A percentile compares a stretch with the other conserved stretches of the same genome.
These are phyloP conservation scores for Bhutanitis thaidina DNA, from an alignment of 2,888 invertebrate genomes.

Conservation along the genomic window DNA sequence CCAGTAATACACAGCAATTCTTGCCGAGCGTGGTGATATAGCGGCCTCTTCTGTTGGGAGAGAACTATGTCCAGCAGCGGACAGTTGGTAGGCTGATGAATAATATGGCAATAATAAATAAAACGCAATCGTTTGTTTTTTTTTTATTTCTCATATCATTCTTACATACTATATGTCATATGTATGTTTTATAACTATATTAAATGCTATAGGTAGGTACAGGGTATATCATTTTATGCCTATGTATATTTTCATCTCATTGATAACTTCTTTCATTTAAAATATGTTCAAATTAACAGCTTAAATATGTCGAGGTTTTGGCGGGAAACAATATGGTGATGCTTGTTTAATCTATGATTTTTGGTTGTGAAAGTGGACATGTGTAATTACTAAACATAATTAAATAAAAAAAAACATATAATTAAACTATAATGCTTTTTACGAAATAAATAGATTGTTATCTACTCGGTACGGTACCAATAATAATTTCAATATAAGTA, in stretches of 20 bases:
- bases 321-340: not conserved
- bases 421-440: no score
- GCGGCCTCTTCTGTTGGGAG: not conserved
- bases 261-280: slow-evolving; percentile 20
- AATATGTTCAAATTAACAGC: slow-evolving; percentile 3
- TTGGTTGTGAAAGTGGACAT: no score
- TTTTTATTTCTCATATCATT: slow-evolving; percentile 57
- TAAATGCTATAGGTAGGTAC: slow-evolving; percentile 60
- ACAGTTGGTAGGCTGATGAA: no score
- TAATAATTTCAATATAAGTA: no score
- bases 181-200: slow-evolving; percentile 48
- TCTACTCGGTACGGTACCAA: no score
- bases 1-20: no score
- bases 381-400: no score
- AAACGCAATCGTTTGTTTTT: slow-evolving; percentile 45
- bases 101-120: slow-evolving; percentile 36
- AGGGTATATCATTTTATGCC: slow-evolving; percentile 51
- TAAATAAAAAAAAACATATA: no score
- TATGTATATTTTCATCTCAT: slow-evolving; percentile 35
- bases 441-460: no score
- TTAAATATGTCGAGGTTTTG: not conserved
- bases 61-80: no score
- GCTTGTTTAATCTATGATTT: no score
- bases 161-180: slow-evolving; percentile 54
- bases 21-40: no score